phyloP scores from a whole-genome alignment of 2,113 vertebrate genomes.

The Natator depressus region DNA sequence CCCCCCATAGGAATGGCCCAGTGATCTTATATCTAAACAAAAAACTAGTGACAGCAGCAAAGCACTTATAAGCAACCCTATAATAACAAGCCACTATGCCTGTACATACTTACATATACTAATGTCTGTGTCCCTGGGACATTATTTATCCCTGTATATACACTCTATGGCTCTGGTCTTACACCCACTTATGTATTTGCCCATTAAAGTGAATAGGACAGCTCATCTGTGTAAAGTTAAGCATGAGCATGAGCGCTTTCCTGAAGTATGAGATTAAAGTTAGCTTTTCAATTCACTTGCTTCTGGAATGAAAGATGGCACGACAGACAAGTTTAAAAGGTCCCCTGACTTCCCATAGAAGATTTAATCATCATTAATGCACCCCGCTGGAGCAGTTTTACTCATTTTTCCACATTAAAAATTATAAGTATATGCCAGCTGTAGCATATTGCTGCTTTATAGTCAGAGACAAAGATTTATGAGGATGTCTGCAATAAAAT shows the following conservation, averaged over 20 bases:
- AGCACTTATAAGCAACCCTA: background rate
- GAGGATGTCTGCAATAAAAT: background rate
- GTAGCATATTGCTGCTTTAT: constrained; percentile 10
- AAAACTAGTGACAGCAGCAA: background rate
- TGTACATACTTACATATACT: background rate
- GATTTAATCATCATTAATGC: constrained; percentile 12
- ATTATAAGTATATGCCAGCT: background rate
- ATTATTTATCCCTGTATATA: background rate
- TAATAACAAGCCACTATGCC: rapidly evolving
- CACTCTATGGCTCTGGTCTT: background rate
- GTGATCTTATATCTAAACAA: background rate
- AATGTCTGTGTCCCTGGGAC: background rate
- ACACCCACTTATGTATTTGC: background rate
- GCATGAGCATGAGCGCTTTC: background rate
- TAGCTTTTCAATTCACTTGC: background rate
- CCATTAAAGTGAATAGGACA: background rate
- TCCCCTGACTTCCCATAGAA: background rate
- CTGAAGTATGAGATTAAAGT: background rate
- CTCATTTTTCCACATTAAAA: constrained; percentile 19
- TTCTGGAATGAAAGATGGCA: background rate
- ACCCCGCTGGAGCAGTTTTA: background rate
- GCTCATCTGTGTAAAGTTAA: background rate
- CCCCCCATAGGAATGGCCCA: background rate
- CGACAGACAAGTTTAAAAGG: background rate
- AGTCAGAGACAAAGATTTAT: background rate